Percentiles rank a stretch among this genome's conserved stretches.
These are phyloP conservation scores for Lates calcarifer DNA, from an alignment of 2,113 vertebrate genomes.

Conservation along the genomic window DNA sequence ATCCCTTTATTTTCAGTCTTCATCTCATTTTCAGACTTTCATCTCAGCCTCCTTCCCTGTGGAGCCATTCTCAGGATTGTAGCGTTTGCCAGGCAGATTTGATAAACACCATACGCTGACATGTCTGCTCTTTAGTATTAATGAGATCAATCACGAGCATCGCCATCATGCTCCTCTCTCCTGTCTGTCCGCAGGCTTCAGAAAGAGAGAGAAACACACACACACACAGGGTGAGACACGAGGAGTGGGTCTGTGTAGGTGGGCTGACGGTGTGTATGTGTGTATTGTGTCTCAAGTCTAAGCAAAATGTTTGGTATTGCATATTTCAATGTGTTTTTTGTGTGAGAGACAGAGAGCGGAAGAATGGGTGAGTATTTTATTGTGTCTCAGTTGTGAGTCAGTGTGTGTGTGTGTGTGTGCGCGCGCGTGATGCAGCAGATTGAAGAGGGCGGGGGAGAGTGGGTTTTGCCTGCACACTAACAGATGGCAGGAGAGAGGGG, in stretches of 20 bases:
- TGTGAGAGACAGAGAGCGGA: not conserved
- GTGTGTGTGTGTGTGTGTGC: conserved; percentile 17
- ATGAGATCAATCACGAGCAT: conserved; percentile 66
- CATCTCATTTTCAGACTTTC: conserved; percentile 15
- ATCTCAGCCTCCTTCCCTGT: conserved; percentile 4
- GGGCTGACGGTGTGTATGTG: not conserved
- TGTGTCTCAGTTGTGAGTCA: conserved; percentile 47
- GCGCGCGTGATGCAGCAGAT: conserved; percentile 68
- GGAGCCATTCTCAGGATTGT: conserved; percentile 41
- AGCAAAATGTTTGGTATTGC: conserved; percentile 12
- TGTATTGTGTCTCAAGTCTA: conserved; percentile 1
- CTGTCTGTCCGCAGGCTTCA: conserved; percentile 48
- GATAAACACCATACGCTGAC: conserved; percentile 59
- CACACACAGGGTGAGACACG: not conserved
- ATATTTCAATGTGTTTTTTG: conserved; percentile 7
- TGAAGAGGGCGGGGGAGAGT: conserved; percentile 71
- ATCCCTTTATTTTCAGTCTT: conserved; percentile 14
- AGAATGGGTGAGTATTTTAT: conserved; percentile 37
- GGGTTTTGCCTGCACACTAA: conserved; percentile 65
- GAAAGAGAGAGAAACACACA: conserved; percentile 15
- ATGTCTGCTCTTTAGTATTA: conserved; percentile 68
- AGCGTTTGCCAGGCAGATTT: conserved; percentile 56
- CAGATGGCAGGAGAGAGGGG: conserved; percentile 76
- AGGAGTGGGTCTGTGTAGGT: conserved; percentile 21
- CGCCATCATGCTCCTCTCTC: conserved; percentile 32